Conservation (phyloP, 2,113 vertebrate species). For the Tylochromis polylepis region DNA sequence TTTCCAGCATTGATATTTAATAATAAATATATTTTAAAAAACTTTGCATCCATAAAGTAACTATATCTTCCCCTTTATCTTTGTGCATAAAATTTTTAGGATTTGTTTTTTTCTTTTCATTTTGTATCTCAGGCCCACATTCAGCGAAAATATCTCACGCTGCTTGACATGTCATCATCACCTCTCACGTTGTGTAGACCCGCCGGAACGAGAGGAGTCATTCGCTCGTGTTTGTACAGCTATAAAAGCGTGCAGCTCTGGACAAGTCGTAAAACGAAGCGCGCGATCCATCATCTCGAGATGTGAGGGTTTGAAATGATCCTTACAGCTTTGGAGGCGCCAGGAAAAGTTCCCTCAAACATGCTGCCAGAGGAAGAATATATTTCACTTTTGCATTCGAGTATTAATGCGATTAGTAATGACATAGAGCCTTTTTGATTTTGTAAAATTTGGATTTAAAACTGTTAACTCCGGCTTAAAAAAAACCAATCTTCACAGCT, state of each 20-base stretch:
- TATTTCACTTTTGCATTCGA: neutral
- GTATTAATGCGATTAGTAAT: neutral
- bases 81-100: neutral
- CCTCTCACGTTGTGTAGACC: constrained; percentile 35
- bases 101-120: neutral
- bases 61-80: neutral
- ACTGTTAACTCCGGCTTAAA: neutral
- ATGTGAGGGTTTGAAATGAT: constrained; percentile 80
- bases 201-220: constrained; percentile 79
- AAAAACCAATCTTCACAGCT: neutral
- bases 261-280: constrained; percentile 92
- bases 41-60: neutral
- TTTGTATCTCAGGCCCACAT: neutral
- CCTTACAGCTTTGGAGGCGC: constrained; percentile 76
- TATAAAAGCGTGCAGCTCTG: constrained; percentile 87
- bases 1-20: neutral
- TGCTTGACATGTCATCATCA: neutral
- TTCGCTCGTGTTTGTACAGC: constrained; percentile 90
- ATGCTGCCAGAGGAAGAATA: neutral
- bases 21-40: neutral
- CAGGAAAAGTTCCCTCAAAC: neutral
- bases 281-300: constrained; percentile 85
- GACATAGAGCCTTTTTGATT: neutral
- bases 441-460: neutral
- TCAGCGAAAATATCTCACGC: neutral